Conservation (phyloP, 2,888 invertebrate genomes). For the Drosophila eohydei region DNA sequence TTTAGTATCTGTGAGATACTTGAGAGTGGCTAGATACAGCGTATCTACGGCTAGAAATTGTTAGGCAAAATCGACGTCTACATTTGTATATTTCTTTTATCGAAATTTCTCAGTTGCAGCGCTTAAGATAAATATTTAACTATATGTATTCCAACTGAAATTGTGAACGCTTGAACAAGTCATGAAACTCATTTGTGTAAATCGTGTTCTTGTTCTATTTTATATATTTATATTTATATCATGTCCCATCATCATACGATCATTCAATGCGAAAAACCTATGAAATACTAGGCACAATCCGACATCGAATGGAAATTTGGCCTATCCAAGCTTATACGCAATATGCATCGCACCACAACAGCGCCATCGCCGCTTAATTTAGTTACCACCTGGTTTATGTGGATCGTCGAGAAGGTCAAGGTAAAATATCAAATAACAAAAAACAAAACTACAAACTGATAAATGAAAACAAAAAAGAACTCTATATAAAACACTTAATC, state of each 20-base stretch:
- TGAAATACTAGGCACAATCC: constrained; percentile 93
- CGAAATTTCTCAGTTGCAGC: constrained; percentile 58
- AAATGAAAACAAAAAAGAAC: not conserved
- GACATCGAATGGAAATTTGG: constrained; percentile 99
- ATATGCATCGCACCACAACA: constrained; percentile 99
- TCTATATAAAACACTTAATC: constrained; percentile 34
- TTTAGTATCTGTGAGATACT: constrained; percentile 12
- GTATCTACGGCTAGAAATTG: constrained; percentile 44
- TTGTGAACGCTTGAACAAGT: constrained; percentile 42
- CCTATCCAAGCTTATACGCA: constrained; percentile 97
- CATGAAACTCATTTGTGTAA: constrained; percentile 66
- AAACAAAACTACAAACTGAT: constrained; percentile 4
- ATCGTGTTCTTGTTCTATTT: constrained; percentile 62
- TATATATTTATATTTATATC: constrained; percentile 18
- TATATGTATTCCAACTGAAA: constrained; percentile 22
- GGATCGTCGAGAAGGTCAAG: constrained; percentile 92
- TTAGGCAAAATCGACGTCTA: constrained; percentile 61
- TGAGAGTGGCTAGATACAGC: not conserved
- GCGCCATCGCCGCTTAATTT: constrained; percentile 99
- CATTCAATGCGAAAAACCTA: constrained; percentile 59
- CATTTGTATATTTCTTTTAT: constrained; percentile 73
- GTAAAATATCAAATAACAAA: constrained; percentile 84
- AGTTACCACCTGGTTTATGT: constrained; percentile 96
- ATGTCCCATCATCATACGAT: constrained; percentile 47
- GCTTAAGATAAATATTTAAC: constrained; percentile 64